phyloP scores from a whole-genome alignment of 2,113 vertebrate genomes.

The Takifugu bimaculatus region DNA sequence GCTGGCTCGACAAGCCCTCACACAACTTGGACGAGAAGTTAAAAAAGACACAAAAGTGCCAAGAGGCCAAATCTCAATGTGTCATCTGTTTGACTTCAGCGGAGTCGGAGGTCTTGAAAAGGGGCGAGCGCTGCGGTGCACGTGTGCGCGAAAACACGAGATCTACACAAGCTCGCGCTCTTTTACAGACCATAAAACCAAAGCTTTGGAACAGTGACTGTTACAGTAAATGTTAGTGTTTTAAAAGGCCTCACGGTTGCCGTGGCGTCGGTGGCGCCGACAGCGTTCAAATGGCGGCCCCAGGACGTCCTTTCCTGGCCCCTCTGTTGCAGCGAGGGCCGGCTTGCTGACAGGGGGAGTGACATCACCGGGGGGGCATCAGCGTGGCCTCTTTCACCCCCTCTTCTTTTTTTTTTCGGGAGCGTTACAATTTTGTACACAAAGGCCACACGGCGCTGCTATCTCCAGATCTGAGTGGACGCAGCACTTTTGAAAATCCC shows the following conservation, averaged over 20 bases:
- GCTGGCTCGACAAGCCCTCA: conserved; percentile 39
- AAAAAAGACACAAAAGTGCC: conserved; percentile 45
- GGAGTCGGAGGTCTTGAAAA: conserved; percentile 24
- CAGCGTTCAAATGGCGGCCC: conserved; percentile 21
- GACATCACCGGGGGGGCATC: conserved; percentile 67
- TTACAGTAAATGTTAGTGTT: too few relatives aligned
- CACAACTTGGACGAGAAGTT: conserved; percentile 36
- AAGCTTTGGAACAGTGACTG: too few relatives aligned
- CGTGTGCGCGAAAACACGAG: not conserved
- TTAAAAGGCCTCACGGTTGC: too few relatives aligned
- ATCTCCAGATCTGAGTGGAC: conserved; percentile 75
- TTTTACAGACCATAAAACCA: too few relatives aligned
- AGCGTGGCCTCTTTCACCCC: conserved; percentile 45
- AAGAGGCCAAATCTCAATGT: conserved; percentile 24
- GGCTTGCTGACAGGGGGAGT: conserved; percentile 66
- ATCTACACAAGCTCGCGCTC: too few relatives aligned
- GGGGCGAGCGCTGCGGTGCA: not conserved
- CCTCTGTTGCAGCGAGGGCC: conserved; percentile 36
- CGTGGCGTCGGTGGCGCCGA: too few relatives aligned
- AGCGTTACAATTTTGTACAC: conserved; percentile 71
- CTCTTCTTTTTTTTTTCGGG: conserved; percentile 26
- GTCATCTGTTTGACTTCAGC: conserved; percentile 11
- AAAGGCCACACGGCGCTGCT: conserved; percentile 62
- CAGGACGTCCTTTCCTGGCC: conserved; percentile 48
- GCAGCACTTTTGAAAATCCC: conserved; percentile 79